phyloP scores from a whole-genome alignment of 2,113 vertebrate species.

The Melanostigma gelatinosum region DNA sequence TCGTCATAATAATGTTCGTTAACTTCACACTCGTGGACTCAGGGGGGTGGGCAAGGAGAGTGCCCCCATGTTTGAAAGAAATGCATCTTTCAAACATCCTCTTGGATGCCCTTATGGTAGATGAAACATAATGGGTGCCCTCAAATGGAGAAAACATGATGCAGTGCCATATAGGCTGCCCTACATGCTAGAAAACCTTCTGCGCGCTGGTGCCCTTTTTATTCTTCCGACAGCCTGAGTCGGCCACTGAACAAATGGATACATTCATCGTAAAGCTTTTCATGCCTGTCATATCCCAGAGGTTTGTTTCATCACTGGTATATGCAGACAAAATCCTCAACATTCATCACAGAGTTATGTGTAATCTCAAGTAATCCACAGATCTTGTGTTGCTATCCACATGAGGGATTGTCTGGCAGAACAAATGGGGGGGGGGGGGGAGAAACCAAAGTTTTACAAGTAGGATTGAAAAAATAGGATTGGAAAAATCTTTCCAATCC shows the following conservation, averaged over 20 bases:
- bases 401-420: constrained; percentile 3
- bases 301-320: not conserved
- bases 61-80: too few relatives aligned
- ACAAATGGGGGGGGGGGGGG: not conserved
- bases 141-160: not conserved
- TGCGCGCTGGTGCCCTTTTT: not conserved
- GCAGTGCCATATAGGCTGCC: too few relatives aligned
- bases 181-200: not conserved
- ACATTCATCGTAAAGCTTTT: not conserved
- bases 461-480: not conserved
- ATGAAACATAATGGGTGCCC: not conserved
- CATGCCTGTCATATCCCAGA: not conserved
- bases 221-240: not conserved
- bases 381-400: constrained; percentile 6
- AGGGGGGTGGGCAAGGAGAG: too few relatives aligned
- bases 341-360: not conserved
- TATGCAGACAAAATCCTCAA: not conserved
- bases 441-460: not conserved
- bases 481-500: constrained; percentile 2
- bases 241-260: not conserved
- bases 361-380: not conserved
- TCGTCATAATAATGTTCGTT: too few relatives aligned
- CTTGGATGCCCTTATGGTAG: not conserved
- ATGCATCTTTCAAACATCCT: not conserved
- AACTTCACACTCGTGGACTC: not conserved